These are phyloP conservation scores for Chiloscyllium punctatum DNA, from an alignment of 2,797 vertebrate genomes.

Conservation along the genomic window DNA sequence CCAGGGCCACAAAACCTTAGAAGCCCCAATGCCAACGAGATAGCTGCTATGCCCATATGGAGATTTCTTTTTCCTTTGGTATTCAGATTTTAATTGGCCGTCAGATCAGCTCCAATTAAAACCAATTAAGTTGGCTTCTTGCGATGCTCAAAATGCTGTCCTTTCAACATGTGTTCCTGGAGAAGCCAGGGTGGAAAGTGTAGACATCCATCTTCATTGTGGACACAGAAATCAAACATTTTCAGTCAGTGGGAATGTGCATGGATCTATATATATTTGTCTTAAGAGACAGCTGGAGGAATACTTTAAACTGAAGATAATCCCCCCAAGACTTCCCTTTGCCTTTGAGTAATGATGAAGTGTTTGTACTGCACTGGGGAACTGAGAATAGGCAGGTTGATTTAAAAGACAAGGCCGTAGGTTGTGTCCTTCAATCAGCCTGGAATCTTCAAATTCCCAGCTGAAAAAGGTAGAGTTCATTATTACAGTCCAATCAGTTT, in stretches of 20 bases:
- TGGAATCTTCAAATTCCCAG: conserved; percentile 21
- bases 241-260: neutral
- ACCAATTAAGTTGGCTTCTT: neutral
- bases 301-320: conserved; percentile 12
- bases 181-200: neutral
- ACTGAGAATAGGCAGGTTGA: conserved; percentile 5
- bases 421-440: conserved; percentile 30
- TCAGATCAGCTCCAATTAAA: neutral
- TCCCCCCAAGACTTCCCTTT: conserved; percentile 23
- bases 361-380: conserved; percentile 5
- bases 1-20: neutral
- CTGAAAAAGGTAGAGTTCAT: neutral
- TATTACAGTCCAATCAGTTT: conserved; percentile 7
- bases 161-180: neutral
- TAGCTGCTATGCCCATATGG: neutral
- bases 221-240: neutral
- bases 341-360: conserved; percentile 24
- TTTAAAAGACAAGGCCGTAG: conserved; percentile 16
- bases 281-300: conserved; percentile 25
- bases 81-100: neutral
- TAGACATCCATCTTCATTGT: neutral
- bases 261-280: conserved; percentile 6
- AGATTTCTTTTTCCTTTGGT: neutral
- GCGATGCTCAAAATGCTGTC: neutral
- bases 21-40: neutral